Percentiles rank a stretch among this genome's conserved stretches.
Conservation (phyloP, 2,797 vertebrate genomes). For the Lacerta viridis region DNA sequence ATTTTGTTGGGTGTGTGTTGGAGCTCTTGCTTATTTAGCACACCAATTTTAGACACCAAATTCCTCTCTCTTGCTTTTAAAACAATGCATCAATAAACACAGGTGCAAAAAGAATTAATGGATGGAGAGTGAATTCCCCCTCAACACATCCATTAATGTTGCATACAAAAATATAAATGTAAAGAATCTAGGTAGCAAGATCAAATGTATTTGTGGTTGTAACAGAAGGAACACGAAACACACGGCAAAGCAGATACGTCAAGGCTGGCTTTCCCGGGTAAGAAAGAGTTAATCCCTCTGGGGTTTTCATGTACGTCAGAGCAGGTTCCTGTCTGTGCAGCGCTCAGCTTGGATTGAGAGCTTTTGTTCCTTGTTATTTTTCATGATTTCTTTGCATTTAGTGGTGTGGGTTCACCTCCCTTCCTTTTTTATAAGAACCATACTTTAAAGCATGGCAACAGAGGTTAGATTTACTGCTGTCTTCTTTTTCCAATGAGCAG, state of each 20-base stretch:
- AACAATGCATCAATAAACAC: conserved; percentile 45
- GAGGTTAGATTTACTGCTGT: conserved; percentile 30
- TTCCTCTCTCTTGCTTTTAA: conserved; percentile 36
- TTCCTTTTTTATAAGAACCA: conserved; percentile 57
- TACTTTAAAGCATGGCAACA: conserved; percentile 58
- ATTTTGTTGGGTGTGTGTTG: not conserved
- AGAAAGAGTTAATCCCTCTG: conserved; percentile 79
- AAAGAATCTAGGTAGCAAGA: conserved; percentile 49
- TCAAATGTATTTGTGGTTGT: conserved; percentile 54
- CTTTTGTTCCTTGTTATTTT: conserved; percentile 80
- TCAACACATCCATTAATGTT: not conserved
- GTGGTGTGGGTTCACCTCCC: conserved; percentile 57
- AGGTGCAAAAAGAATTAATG: conserved; percentile 39
- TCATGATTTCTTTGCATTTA: conserved; percentile 76
- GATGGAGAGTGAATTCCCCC: conserved; percentile 44
- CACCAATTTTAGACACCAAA: conserved; percentile 43
- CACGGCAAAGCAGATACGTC: conserved; percentile 54
- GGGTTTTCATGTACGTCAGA: conserved; percentile 79
- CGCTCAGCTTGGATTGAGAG: conserved; percentile 78
- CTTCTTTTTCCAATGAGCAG: not conserved
- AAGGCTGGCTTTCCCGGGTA: conserved; percentile 63
- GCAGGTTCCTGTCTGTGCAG: conserved; percentile 75
- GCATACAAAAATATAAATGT: conserved; percentile 35
- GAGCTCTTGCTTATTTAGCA: conserved; percentile 46
- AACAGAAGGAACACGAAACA: conserved; percentile 31